phyloP scores from a whole-genome alignment of 2,113 vertebrate species.

The Gila orcuttii region DNA sequence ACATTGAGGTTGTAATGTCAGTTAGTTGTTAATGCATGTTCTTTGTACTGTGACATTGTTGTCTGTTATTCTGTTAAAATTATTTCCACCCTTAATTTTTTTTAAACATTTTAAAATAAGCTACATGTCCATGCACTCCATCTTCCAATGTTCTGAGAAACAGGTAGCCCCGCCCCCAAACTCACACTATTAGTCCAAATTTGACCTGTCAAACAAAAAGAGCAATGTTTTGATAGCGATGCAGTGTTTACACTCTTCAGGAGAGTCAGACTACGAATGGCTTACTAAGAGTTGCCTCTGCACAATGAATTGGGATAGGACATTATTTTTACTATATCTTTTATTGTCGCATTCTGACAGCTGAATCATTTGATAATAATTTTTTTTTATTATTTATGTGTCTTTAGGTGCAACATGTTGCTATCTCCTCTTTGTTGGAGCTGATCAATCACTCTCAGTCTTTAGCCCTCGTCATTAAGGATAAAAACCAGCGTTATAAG shows the following conservation, averaged over 20 bases:
- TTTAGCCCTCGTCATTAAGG: constrained; percentile 90
- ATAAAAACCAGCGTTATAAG: constrained; percentile 88
- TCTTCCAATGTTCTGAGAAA: neutral
- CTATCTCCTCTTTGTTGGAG: constrained; percentile 90
- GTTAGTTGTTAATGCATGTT: neutral
- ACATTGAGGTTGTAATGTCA: neutral
- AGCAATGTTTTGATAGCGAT: neutral
- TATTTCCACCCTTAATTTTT: neutral
- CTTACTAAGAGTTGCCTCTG: neutral
- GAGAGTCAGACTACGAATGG: neutral
- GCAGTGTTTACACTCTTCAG: neutral
- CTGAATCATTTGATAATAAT: neutral
- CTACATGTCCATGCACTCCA: neutral
- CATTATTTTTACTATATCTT: neutral
- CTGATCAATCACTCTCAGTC: constrained; percentile 95
- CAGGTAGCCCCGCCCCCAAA: neutral
- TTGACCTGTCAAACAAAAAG: neutral
- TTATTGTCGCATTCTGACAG: neutral
- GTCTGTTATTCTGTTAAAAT: neutral
- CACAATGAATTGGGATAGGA: neutral
- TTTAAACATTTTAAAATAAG: neutral
- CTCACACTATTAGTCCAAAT: neutral
- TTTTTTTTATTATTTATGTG: neutral
- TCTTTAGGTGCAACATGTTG: constrained; percentile 83
- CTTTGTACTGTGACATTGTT: neutral